Conservation (phyloP, 2,113 vertebrate genomes). For the Macroglossus sobrinus region DNA sequence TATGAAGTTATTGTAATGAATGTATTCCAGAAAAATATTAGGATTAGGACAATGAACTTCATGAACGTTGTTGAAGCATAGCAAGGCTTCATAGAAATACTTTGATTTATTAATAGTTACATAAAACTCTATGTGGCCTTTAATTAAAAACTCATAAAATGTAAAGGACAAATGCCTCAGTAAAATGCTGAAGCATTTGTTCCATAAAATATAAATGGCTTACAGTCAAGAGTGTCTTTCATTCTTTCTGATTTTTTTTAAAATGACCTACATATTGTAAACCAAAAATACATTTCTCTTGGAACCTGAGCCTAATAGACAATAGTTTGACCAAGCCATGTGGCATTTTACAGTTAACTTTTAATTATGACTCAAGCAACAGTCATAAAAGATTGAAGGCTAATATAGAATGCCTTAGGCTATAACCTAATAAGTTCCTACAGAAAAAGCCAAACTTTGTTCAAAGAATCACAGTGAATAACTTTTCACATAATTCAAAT, state of each 20-base stretch:
- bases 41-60: not conserved
- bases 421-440: not conserved
- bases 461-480: not conserved
- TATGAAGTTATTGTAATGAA: not conserved
- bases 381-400: not conserved
- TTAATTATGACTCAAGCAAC: constrained; percentile 49
- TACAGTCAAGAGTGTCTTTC: constrained; percentile 45
- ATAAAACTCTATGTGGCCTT: constrained; percentile 43
- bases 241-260: constrained; percentile 49
- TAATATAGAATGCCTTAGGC: not conserved
- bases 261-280: constrained; percentile 66
- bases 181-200: constrained; percentile 38
- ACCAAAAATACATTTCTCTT: constrained; percentile 46
- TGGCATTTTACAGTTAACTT: constrained; percentile 53
- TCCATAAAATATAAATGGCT: constrained; percentile 64
- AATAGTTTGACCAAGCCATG: constrained; percentile 28
- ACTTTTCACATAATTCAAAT: not conserved
- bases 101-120: constrained; percentile 47
- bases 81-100: not conserved
- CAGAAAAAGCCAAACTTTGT: not conserved
- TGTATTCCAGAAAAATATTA: not conserved
- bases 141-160: constrained; percentile 63
- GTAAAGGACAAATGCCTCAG: not conserved
- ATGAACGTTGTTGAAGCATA: not conserved
- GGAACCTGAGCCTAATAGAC: not conserved